Percentiles rank a stretch among this genome's conserved stretches.
Conservation (phyloP, 2,888 invertebrate genomes). For the Parthenolecanium corni region DNA sequence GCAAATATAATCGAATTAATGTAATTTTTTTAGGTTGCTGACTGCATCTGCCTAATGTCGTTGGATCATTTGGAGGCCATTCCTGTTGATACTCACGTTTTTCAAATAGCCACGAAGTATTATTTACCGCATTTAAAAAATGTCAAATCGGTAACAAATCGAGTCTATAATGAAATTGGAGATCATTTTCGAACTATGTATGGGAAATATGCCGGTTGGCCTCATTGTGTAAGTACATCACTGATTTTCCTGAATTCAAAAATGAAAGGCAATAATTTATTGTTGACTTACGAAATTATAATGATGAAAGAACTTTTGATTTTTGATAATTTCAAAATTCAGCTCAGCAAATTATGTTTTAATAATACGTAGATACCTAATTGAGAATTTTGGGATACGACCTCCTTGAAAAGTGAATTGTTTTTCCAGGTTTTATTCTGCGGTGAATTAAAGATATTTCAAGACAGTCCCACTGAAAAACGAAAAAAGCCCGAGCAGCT, state of each 20-base stretch:
- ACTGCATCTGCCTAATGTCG: constrained; percentile 96
- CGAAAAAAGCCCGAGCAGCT: too few species aligned
- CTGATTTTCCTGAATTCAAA: background rate
- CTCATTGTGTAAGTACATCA: constrained; percentile 60
- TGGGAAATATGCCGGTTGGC: constrained; percentile 86
- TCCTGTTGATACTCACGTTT: constrained; percentile 94
- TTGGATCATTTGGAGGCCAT: constrained; percentile 75
- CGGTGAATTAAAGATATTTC: constrained; percentile 64
- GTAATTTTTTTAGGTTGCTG: constrained; percentile 68
- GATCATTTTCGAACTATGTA: constrained; percentile 65
- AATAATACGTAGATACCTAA: background rate
- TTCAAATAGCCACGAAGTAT: constrained; percentile 65
- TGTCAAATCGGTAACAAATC: constrained; percentile 66
- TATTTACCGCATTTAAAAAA: constrained; percentile 62
- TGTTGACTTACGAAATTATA: background rate
- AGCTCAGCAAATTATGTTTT: too few species aligned
- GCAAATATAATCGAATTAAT: too few species aligned
- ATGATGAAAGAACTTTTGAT: background rate
- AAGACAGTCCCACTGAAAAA: constrained; percentile 41
- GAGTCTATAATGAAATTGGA: constrained; percentile 75
- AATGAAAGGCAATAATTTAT: background rate
- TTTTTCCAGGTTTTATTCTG: constrained; percentile 59
- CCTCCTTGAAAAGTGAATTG: too few species aligned
- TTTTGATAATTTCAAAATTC: too few species aligned
- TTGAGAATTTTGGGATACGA: background rate